Evolutionary conservation across 2,888 invertebrate species (phyloP), one percentile per base, ranked within the genome.

Genomic region (Pterostichus madidus): DNA sequence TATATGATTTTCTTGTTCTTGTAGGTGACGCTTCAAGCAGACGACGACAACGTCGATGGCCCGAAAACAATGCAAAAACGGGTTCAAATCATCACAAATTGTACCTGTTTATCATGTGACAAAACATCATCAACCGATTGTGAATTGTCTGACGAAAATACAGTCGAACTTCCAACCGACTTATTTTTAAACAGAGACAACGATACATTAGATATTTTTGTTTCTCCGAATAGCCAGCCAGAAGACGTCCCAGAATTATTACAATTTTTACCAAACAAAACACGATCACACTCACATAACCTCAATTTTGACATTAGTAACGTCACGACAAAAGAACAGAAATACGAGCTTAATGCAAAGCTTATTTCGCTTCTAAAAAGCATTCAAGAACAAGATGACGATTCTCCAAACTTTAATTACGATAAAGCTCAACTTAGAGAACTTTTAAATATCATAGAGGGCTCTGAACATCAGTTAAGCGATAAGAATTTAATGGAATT

Each of bases 51-150:
- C 64, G 88, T 90, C 2, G 91, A 91, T 81, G 91, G 90, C 8
- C 90, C 92, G 0, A 89, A 90, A 83, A 91, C 90, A 11, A 89
- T 93, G 86, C 91, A 92, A 83, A 93, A 93, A 87, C 90, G 92
- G 24, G 93, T 94, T 0, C 93, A 94, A 87, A 92, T 94, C 80
- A 94, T 94, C 82, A 92, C 92, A 13, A 93, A 94, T 85, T 94
- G 94, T 86, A 92, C 93, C 13, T 94, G 94, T 87, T 91, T 92
- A 83, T 92, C 93, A 0, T 94, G 94, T 86, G 91, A 91, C 84
- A 92, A 92, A 82, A 89, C 90, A 52, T 89, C 90, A 0, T 88
- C 88, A 7, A 89, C 89, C 35, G 91, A 91, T 80, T 90, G 91
- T 32, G 89, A 91, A 31, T 87, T 90, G n/a, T 88, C 88, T 0